Evolutionary conservation across 2,888 invertebrate species (phyloP).

Genomic region (Drosophila mimica): DNA sequence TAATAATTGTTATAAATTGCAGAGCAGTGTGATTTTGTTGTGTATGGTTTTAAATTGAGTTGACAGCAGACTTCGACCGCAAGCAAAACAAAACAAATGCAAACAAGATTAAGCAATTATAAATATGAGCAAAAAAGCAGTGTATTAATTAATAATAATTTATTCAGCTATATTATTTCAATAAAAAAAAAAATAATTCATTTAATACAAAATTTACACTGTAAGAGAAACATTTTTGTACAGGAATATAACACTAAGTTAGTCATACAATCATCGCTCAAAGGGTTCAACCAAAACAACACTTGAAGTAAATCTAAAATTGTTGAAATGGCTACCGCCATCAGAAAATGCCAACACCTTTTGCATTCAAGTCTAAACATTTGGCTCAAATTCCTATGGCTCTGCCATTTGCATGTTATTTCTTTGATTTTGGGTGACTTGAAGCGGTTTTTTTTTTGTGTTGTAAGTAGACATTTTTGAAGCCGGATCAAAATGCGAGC

Average conservation of each 20-base stretch:
- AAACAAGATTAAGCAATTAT: background rate
- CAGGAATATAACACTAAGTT: constrained; percentile 9
- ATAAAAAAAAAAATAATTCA: background rate
- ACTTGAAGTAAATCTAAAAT: constrained; percentile 5
- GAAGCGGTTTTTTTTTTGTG: constrained; percentile 13
- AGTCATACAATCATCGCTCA: background rate
- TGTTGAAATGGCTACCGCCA: constrained; percentile 1
- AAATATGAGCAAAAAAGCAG: background rate
- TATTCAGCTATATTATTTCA: background rate
- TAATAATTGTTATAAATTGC: constrained; percentile 42
- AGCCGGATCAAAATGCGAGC: constrained; percentile 56
- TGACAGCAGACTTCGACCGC: background rate
- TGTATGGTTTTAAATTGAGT: constrained; percentile 16
- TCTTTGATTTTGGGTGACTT: constrained; percentile 36
- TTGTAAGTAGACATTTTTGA: constrained; percentile 64
- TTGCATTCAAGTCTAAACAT: constrained; percentile 61
- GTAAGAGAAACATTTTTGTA: background rate
- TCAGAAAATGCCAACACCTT: constrained; percentile 55
- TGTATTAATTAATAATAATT: background rate
- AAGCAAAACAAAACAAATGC: background rate
- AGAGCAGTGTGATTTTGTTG: constrained; percentile 28
- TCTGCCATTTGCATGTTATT: constrained; percentile 38
- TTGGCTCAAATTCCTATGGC: constrained; percentile 56
- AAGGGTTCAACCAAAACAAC: no score
- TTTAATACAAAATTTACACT: background rate